Percentiles rank a stretch among this genome's conserved stretches.
Conservation (phyloP, 2,888 invertebrate species). For the Brachynemurus nebulosus region DNA sequence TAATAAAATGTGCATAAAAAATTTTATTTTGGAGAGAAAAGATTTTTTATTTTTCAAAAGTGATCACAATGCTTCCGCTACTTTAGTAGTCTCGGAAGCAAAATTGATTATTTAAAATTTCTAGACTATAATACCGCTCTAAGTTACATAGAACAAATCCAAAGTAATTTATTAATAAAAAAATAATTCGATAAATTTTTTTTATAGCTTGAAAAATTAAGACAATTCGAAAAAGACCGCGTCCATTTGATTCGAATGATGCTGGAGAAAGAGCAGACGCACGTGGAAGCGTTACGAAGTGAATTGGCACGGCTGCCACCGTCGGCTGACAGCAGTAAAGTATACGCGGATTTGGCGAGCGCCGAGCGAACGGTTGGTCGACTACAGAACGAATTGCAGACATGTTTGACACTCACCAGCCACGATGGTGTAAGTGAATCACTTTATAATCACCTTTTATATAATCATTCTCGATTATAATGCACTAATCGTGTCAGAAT, state of each 20-base stretch:
- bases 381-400: slow-evolving; percentile 40
- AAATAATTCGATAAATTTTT: slow-evolving; percentile 2
- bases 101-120: no score
- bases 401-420: slow-evolving; percentile 19
- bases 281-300: slow-evolving; percentile 63
- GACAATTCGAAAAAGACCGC: slow-evolving; percentile 69
- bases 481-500: no score
- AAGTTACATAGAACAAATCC: no score
- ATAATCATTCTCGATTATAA: neutral
- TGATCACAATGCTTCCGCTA: no score
- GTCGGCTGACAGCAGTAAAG: slow-evolving; percentile 30
- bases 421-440: slow-evolving; percentile 26
- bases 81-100: no score
- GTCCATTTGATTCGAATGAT: slow-evolving; percentile 77
- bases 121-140: no score
- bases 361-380: slow-evolving; percentile 46
- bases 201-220: slow-evolving; percentile 67
- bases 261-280: slow-evolving; percentile 76
- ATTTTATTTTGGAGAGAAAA: no score
- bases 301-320: slow-evolving; percentile 37
- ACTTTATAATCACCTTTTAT: neutral
- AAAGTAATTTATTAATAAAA: no score
- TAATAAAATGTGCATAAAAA: no score
- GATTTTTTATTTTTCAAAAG: no score
- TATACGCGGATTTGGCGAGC: slow-evolving; percentile 37